Evolutionary conservation across 2,888 invertebrate species (phyloP).

Genomic region (Flexamia atlantica): DNA sequence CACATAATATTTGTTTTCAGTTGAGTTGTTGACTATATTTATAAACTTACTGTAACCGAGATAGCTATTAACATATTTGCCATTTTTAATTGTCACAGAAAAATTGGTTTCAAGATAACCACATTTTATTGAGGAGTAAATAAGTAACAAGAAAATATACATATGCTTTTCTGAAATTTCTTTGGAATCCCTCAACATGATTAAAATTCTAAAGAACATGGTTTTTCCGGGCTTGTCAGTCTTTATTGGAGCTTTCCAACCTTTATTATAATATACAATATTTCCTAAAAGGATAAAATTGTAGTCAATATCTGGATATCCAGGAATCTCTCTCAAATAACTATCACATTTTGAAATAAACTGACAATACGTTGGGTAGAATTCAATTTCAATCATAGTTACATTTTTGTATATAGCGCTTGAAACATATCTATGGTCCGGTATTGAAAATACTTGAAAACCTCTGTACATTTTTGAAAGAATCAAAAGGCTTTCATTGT

Average conservation of each 20-base stretch:
- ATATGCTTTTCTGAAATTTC: constrained; percentile 13
- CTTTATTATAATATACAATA: not conserved
- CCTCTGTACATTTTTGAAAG: constrained; percentile 10
- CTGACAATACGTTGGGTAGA: not conserved
- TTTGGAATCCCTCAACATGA: not conserved
- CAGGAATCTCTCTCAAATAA: not conserved
- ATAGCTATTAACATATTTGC: not conserved
- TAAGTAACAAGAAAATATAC: not conserved
- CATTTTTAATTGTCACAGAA: not conserved
- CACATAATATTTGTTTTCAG: not conserved
- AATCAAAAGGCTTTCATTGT: not conserved
- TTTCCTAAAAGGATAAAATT: constrained; percentile 4
- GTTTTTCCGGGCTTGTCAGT: not conserved
- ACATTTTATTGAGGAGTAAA: not conserved
- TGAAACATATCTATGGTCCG: not conserved
- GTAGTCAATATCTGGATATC: not conserved
- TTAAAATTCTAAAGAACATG: not conserved
- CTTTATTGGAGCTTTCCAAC: not conserved
- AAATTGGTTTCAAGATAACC: constrained; percentile 16
- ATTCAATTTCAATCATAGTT: not conserved
- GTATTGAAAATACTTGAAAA: not conserved
- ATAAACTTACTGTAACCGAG: constrained; percentile 17
- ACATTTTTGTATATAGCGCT: not conserved
- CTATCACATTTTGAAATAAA: not conserved
- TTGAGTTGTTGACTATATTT: not conserved